Base-by-base conservation (phyloP, 2,113 vertebrate genomes). In the Emydura subglobosa region DNA sequence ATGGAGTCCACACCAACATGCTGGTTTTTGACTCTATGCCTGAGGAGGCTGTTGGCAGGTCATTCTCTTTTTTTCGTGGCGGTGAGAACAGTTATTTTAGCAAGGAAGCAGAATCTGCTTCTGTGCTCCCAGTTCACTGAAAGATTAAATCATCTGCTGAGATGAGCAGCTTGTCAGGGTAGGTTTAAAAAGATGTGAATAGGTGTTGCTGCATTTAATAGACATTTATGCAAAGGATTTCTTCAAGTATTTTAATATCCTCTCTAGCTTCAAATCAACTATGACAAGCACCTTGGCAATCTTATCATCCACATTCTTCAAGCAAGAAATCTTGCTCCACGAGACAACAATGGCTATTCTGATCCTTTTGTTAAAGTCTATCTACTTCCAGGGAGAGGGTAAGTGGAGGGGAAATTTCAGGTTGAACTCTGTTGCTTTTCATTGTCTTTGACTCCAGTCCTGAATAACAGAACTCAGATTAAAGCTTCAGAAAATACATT, bases 301-400 rank as follows among this genome's bases (percentile, higher is more conserved):
- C 98, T 99, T 82, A 99, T 99, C 95, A 99, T 99, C 93, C 99
- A 99, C 61, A 99, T 99, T 88, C 99, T 99, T 94, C 99, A 99
- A 98, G 99, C 99, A 93, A 99, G 99, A 98, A 99, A 99, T 97
- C 98, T 99, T 80, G 99, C 98, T 90, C 99, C 98, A 49, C 98
- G 99, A 96, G 99, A 99, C 97, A 99, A 99, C 97, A 99, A 99
- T 11, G 98, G 99, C 87, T 99, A 99, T 98, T 99, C 99, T 1
- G 99, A 99, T 88, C 99, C 99, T 21, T 99, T 99, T 93, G 99
- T 99, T 96, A 99, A 99, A 97, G 99, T 99, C 89, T 99, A 99
- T 97, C 99, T 99, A 87, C 98, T 99, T 88, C 99, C 99, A 42
- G 99, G 99, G n/a, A 98, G 99, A 98, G 99, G 99, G 99, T 99